phyloP scores from a whole-genome alignment of 1,140 invertebrate species.

The Ganaspis sp. region DNA sequence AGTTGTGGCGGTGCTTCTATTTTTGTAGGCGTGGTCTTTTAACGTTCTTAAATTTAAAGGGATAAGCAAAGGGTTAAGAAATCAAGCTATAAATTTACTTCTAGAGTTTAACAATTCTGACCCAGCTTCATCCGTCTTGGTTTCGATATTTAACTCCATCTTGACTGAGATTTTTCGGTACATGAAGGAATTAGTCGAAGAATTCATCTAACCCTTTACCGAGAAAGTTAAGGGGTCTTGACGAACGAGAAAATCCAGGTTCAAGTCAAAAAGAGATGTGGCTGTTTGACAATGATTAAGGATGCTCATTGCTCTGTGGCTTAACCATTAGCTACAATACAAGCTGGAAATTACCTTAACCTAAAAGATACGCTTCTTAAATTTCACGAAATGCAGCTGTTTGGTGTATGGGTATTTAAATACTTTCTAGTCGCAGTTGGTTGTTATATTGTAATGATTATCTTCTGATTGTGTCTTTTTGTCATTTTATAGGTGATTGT shows the following conservation, averaged over 20 bases:
- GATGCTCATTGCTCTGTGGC: not conserved
- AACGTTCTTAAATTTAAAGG: not conserved
- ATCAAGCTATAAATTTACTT: slow-evolving; percentile 37
- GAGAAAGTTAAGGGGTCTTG: no score
- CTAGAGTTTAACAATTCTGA: slow-evolving; percentile 32
- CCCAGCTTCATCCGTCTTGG: not conserved
- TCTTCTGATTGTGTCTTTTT: no score
- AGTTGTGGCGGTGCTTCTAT: slow-evolving; percentile 34
- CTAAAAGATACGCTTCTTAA: not conserved
- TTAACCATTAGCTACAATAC: not conserved
- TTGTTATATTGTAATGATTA: no score
- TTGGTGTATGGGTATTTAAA: no score
- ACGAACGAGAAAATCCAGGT: no score
- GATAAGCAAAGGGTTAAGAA: slow-evolving; percentile 35
- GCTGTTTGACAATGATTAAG: not conserved
- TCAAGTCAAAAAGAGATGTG: not conserved
- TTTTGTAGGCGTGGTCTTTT: slow-evolving; percentile 37
- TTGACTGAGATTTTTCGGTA: not conserved
- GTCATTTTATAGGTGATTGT: no score
- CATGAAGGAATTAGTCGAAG: not conserved
- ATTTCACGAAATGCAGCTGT: no score
- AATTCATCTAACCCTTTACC: not conserved
- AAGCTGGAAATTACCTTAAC: not conserved
- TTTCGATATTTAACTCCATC: not conserved
- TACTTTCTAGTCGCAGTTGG: no score